Conservation (phyloP, 1,140 invertebrate species). For the Atta texana region DNA sequence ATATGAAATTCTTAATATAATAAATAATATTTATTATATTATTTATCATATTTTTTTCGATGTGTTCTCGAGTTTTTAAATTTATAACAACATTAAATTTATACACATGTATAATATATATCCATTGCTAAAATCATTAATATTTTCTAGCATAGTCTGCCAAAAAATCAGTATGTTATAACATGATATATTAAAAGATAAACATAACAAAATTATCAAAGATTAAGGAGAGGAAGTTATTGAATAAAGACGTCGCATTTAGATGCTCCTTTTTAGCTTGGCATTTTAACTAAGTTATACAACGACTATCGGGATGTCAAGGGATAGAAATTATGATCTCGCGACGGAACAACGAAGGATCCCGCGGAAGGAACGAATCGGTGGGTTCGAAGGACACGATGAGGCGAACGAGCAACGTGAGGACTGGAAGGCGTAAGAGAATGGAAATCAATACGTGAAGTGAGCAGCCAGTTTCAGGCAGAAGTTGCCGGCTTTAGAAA, state of each 20-base stretch:
- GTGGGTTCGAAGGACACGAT: slow-evolving; percentile 31
- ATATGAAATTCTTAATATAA: too few species aligned
- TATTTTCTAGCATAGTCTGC: not conserved
- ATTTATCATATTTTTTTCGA: not conserved
- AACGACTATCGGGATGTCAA: slow-evolving; percentile 17
- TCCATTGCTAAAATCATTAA: not conserved
- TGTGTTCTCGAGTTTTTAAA: not conserved
- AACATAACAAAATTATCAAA: slow-evolving; percentile 3
- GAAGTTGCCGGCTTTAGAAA: slow-evolving; percentile 83
- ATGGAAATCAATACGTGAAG: slow-evolving; percentile 86
- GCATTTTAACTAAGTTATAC: slow-evolving; percentile 33
- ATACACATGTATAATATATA: not conserved
- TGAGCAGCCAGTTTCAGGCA: slow-evolving; percentile 84
- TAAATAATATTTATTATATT: too few species aligned
- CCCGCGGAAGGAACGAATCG: slow-evolving; percentile 18
- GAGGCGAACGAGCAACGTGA: slow-evolving; percentile 78
- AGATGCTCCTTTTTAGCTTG: slow-evolving; percentile 5
- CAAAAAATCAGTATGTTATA: not conserved
- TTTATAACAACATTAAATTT: not conserved
- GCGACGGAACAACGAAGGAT: slow-evolving; percentile 44
- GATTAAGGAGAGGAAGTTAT: not conserved
- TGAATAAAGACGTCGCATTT: not conserved
- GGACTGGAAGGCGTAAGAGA: slow-evolving; percentile 82
- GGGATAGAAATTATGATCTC: slow-evolving; percentile 63
- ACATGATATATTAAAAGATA: not conserved